Base-by-base conservation (phyloP, 2,113 vertebrate species). In the Melanocharis versteri region DNA sequence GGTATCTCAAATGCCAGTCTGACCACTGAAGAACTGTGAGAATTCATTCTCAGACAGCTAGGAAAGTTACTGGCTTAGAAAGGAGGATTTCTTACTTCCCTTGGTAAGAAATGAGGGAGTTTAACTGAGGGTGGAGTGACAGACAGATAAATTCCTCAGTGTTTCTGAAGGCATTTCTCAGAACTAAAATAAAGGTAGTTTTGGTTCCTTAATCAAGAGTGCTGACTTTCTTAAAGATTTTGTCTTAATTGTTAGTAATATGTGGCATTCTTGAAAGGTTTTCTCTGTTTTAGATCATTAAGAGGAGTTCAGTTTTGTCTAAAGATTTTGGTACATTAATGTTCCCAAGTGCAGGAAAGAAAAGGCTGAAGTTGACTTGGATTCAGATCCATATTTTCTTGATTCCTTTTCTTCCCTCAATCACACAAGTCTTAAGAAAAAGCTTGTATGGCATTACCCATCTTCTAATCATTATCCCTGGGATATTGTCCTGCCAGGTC, bases 371-470 rank as follows among this genome's bases (percentile, higher is more conserved):
- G 30, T 5, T 82, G 30, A 45, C 23, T 78, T 73, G 39, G 48
- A 54, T 78, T 90, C n/a, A 47, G 42, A 73, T 69, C 33, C 10
- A 2, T 66, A 24, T 75, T 90, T 87, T 89, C 54, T 61, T 60
- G 9, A 61, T 57, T 78, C 3, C 40, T 54, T 72, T 54, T 61
- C 71, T 66, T 14, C 15, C 16, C 60, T 56, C 15, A 87, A 3
- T 20, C 50, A 45, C 37, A 40, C 10, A 66, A 86, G 16, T 23
- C 45, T 72, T 71, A 4, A 19, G 50, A 69, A 69, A 89, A 78
- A 60, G 9, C 31, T 61, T 42, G 31, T 42, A 44, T 1, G 0
- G 1, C 19, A 24, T 54, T 71, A 62, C n/a, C 20, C 2, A 1
- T 71, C 51, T 70, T 78, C n/a, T 48, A 69, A 65, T 81, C 31